Base-by-base conservation (phyloP, 2,797 vertebrate species). In the Sphenopsis melanotis region DNA sequence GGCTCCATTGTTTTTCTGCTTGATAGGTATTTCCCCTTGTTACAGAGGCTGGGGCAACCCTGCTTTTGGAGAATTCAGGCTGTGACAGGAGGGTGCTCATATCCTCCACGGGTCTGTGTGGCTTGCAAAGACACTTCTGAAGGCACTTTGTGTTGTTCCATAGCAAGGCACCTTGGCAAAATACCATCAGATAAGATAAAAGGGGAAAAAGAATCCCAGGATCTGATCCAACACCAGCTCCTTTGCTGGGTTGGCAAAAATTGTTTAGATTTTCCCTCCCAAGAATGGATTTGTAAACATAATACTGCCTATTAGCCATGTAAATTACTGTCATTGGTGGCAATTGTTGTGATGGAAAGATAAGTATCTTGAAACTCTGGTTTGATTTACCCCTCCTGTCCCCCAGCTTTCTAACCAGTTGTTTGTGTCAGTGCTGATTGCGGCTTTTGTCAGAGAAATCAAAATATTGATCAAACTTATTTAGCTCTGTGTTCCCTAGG, bases 271-370 rank as follows among this genome's bases (percentile, higher is more conserved):
- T 56, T 47, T 72, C 64, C 41, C 84, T 95, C 94, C 66, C 66
- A 39, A 81, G 66, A 74, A 86, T 69, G 59, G 46, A 72, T 96
- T 79, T 91, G 85, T 96, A 94, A 96, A 94, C 87, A 93, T 93
- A 93, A 94, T 89, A 1, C 80, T 84, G 87, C 82, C 59, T 82
- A 90, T 95, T 95, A 97, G 70, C 70, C 32, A 74, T 96, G 93
- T 65, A 93, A 94, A 96, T 97, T 90, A 70, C 93, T 96, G 94
- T 89, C 94, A 70, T 88, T 90, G 94, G 74, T 86, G 50, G 59
- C 87, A 91, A 15, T 93, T 92, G 94, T 86, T 90, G 76, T 92
- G 91, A 79, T 66, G 70, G 91, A 84, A 90, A 90, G 76, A 93
- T 81, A 79, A 95, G 66, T 41, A 30, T 88, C 65, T 76, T 81